Evolutionary conservation across 2,888 invertebrate species (phyloP), one percentile per base, ranked within the genome.

Genomic region (Tillus elongatus): DNA sequence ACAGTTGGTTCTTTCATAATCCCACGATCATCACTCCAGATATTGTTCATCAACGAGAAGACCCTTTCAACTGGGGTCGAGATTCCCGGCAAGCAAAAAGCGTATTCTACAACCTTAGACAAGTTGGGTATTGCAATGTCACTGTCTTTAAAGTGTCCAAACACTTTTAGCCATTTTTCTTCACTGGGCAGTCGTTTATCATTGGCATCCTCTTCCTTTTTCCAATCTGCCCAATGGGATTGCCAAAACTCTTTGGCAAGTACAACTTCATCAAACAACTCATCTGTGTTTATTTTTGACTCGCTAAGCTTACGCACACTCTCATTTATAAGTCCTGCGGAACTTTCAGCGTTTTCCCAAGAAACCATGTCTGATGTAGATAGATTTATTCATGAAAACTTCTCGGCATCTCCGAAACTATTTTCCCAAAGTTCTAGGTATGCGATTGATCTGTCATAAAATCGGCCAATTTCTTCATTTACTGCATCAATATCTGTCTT

Each of bases 101-200:
- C 19, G 19, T 33, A 33, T 12, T 16, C 33, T 14, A 33, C 19
- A 33, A 33, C 12, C 16, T 16, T 33, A 12, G 19, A 12, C 33
- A 33, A 13, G 19, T 33, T 33, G 33, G 33, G 12, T 10, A 19
- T 19, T 10, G 33, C 33, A 4, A 33, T 33, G 33, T 16, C 9
- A 33, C 19, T 33, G 16, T 16, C 16, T 6, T 16, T 33, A 19
- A 33, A 33, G 33, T 33, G 10, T 13, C 19, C 33, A 6, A 15
- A 16, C 15, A 10, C 2, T 12, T 13, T 33, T 15, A 33, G 33
- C 19, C 33, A 33, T 30, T 30, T 30, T 30, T 30, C 14, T 14
- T 30, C 3, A 3, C 30, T 30, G 14, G 14, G 11, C 11, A 28
- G 11, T 28, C 28, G 11, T 4, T n/a, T n/a, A 10, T 28, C 28